Conservation (phyloP, 2,888 invertebrate species). For the Cheilosia pagana region DNA sequence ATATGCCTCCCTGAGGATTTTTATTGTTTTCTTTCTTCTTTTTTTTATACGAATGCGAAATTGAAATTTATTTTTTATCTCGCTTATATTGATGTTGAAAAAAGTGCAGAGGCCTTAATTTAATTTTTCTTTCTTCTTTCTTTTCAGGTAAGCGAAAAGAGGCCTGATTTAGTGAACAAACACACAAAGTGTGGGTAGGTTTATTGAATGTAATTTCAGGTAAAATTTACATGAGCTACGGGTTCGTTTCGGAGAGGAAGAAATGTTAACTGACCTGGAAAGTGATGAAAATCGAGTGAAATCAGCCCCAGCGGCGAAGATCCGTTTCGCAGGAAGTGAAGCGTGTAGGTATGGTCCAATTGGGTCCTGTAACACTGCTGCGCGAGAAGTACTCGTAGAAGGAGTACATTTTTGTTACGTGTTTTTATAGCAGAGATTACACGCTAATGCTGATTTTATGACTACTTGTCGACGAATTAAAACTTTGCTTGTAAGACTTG, state of each 20-base stretch:
- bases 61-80: slow-evolving; percentile 50
- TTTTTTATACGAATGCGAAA: slow-evolving; percentile 44
- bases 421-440: too few species aligned
- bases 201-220: background rate
- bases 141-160: slow-evolving; percentile 60
- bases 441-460: too few species aligned
- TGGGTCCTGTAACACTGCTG: too few species aligned
- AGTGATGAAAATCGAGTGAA: background rate
- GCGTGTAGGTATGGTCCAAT: too few species aligned
- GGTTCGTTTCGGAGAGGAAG: background rate
- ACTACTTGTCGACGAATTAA: too few species aligned
- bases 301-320: background rate
- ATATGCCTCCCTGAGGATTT: slow-evolving; percentile 19
- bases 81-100: slow-evolving; percentile 9
- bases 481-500: too few species aligned
- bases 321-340: background rate
- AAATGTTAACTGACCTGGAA: background rate
- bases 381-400: too few species aligned
- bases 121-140: slow-evolving; percentile 44
- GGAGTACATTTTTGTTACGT: too few species aligned
- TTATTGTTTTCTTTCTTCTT: slow-evolving; percentile 22
- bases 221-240: background rate
- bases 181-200: background rate
- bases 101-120: slow-evolving; percentile 37
- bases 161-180: slow-evolving; percentile 9